These are phyloP conservation scores for Trachurus trachurus DNA, from an alignment of 2,797 vertebrate genomes.

Conservation along the genomic window DNA sequence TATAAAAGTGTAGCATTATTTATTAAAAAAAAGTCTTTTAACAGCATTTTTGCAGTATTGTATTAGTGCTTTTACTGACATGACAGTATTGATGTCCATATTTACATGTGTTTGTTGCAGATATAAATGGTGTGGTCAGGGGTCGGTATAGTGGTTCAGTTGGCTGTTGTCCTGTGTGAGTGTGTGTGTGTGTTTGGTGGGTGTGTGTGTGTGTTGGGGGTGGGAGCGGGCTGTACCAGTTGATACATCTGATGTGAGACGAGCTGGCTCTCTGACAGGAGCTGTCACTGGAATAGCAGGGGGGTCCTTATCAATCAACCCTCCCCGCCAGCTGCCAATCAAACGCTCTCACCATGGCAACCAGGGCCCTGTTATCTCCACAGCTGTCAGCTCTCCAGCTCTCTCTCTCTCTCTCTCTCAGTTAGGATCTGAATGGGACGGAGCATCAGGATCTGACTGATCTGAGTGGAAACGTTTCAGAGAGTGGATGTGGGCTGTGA, in stretches of 20 bases:
- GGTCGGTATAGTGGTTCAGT: background rate
- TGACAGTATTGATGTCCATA: background rate
- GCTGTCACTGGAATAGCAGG: slow-evolving; percentile 87
- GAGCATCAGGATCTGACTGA: background rate
- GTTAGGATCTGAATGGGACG: background rate
- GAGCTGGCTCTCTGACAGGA: slow-evolving; percentile 85
- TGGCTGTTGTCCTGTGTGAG: slow-evolving; percentile 9
- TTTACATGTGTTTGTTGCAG: background rate
- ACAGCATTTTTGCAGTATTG: background rate
- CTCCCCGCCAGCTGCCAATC: slow-evolving; percentile 75
- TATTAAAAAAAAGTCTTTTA: background rate
- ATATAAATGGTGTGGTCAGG: background rate
- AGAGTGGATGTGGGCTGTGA: background rate
- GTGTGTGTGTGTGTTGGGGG: slow-evolving; percentile 62
- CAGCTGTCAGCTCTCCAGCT: slow-evolving; percentile 66
- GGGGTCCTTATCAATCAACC: slow-evolving; percentile 87
- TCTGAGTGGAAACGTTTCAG: background rate
- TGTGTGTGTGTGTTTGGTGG: slow-evolving; percentile 35
- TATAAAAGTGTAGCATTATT: too few relatives aligned
- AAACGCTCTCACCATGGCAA: slow-evolving; percentile 76
- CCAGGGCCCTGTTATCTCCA: slow-evolving; percentile 73
- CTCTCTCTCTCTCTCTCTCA: slow-evolving; percentile 11
- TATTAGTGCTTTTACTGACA: background rate
- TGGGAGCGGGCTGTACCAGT: slow-evolving; percentile 72
- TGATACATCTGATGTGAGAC: slow-evolving; percentile 86